Conservation (phyloP, 2,113 vertebrate genomes). For the Lontra canadensis region DNA sequence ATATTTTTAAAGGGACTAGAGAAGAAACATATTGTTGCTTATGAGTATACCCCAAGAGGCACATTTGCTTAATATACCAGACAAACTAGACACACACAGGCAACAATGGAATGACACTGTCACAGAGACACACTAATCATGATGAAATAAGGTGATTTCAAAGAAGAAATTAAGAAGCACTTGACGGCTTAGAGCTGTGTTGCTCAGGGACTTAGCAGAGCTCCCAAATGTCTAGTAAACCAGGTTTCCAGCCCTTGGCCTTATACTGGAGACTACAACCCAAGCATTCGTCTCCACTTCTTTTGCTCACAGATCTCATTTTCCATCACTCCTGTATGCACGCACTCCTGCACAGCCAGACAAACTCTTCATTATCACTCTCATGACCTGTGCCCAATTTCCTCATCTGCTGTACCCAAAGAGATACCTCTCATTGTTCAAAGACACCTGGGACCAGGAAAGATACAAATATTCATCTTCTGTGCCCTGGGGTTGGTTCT, state of each 20-base stretch:
- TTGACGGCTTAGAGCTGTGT: neutral
- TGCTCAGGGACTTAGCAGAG: neutral
- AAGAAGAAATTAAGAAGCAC: neutral
- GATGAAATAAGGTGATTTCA: neutral
- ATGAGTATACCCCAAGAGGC: neutral
- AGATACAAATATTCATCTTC: neutral
- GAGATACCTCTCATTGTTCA: neutral
- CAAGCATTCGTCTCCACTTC: neutral
- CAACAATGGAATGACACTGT: neutral
- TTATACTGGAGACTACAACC: neutral
- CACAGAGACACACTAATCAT: neutral
- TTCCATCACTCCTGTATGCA: neutral
- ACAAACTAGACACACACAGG: neutral
- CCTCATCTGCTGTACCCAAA: neutral
- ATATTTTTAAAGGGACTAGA: neutral
- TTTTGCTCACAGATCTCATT: neutral
- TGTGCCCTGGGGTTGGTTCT: neutral
- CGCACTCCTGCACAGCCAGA: neutral
- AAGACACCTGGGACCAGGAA: neutral
- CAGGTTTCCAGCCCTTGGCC: neutral
- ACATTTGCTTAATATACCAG: neutral
- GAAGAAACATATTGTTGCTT: neutral
- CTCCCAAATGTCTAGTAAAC: neutral
- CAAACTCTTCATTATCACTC: neutral
- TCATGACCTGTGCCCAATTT: neutral